Percentiles rank a stretch among this genome's conserved stretches.
phyloP scores from a whole-genome alignment of 2,888 invertebrate species.

The Fragum whitleyi region DNA sequence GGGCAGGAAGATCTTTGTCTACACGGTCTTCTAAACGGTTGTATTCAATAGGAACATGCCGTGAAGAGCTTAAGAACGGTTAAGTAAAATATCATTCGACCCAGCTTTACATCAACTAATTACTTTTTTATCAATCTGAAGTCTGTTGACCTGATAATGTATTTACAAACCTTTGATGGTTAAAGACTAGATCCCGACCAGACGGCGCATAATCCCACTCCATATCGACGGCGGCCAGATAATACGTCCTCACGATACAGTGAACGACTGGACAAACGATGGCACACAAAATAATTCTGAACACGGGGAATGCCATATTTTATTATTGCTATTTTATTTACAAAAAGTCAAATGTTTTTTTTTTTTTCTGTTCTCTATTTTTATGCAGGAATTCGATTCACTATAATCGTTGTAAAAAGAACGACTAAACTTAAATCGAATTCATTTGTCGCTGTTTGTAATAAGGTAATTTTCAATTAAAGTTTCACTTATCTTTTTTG shows the following conservation, averaged over 20 bases:
- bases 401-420: background rate
- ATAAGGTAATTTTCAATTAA: too few relatives aligned
- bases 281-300: background rate
- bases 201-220: constrained; percentile 73
- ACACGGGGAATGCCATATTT: background rate
- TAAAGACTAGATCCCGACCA: constrained; percentile 61
- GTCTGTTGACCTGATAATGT: background rate
- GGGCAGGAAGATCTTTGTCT: too few relatives aligned
- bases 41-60: too few relatives aligned
- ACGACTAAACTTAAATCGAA: background rate
- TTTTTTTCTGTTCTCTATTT: too few relatives aligned
- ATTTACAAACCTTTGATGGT: constrained; percentile 54
- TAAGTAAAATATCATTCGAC: too few relatives aligned
- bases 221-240: constrained; percentile 68
- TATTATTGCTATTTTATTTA: background rate
- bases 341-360: too few relatives aligned
- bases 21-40: too few relatives aligned
- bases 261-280: constrained; percentile 23
- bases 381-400: background rate
- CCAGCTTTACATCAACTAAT: background rate
- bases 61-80: too few relatives aligned
- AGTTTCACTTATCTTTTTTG: too few relatives aligned
- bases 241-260: constrained; percentile 57
- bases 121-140: too few relatives aligned
- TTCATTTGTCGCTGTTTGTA: background rate